Conservation (phyloP, 2,113 vertebrate genomes). For the Ictidomys tridecemlineatus region DNA sequence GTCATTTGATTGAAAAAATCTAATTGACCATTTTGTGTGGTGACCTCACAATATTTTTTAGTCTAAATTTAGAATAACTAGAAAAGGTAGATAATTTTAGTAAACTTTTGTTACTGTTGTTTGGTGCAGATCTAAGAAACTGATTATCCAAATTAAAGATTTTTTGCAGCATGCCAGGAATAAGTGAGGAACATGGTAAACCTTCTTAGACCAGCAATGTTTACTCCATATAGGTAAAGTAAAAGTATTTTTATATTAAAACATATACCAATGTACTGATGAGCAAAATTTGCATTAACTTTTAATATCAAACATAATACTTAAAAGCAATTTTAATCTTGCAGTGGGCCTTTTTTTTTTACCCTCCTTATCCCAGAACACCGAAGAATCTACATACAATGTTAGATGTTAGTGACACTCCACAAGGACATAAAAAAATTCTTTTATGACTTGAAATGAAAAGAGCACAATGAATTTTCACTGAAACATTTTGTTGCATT, state of each 20-base stretch:
- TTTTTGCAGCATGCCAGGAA: neutral
- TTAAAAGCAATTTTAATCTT: slow-evolving; percentile 42
- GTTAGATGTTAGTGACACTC: neutral
- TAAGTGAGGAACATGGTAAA: neutral
- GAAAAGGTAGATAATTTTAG: slow-evolving; percentile 5
- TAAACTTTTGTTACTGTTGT: slow-evolving; percentile 5
- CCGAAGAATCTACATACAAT: neutral
- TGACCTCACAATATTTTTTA: neutral
- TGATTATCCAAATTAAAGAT: neutral
- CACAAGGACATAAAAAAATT: neutral
- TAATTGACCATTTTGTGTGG: slow-evolving; percentile 16
- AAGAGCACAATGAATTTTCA: slow-evolving; percentile 47
- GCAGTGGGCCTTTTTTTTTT: neutral
- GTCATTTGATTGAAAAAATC: neutral
- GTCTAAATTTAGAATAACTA: slow-evolving; percentile 41
- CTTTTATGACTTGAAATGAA: slow-evolving; percentile 9
- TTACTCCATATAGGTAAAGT: neutral
- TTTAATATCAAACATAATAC: slow-evolving; percentile 46
- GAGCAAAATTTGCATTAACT: slow-evolving; percentile 40
- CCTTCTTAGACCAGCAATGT: neutral
- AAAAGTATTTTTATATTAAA: slow-evolving; percentile 57
- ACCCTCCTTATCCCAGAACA: neutral
- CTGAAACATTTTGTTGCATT: neutral
- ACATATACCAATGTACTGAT: neutral
- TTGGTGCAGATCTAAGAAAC: neutral